These are phyloP conservation scores for Mustela nigripes DNA, from an alignment of 2,113 vertebrate species.

Conservation along the genomic window DNA sequence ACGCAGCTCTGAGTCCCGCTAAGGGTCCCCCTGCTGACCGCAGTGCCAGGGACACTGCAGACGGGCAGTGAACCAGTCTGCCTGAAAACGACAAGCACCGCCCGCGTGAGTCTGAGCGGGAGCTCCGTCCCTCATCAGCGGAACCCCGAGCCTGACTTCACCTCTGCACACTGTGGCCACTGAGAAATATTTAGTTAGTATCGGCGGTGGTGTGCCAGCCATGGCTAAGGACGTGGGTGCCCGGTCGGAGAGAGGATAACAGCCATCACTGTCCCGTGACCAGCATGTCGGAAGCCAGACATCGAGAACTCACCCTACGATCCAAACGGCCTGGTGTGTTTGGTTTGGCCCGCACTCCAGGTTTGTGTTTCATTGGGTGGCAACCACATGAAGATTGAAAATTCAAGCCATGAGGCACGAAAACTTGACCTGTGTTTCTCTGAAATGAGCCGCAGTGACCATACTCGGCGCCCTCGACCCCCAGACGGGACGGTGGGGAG, in stretches of 20 bases:
- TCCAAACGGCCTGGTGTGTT: neutral
- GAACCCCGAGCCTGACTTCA: neutral
- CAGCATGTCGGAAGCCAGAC: neutral
- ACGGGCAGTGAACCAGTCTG: neutral
- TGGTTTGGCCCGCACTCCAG: neutral
- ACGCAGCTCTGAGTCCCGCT: neutral
- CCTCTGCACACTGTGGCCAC: too few relatives aligned
- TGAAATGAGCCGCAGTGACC: neutral
- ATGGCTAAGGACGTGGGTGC: rapidly evolving
- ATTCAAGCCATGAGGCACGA: neutral
- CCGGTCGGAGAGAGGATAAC: rapidly evolving
- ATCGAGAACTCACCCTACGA: neutral
- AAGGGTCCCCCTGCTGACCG: neutral
- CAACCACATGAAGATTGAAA: slow-evolving; percentile 1
- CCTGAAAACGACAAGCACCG: neutral
- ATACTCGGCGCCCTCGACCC: rapidly evolving
- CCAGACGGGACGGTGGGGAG: rapidly evolving
- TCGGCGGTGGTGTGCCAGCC: too few relatives aligned
- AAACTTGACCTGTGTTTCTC: neutral
- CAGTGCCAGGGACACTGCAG: neutral
- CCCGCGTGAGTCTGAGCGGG: rapidly evolving
- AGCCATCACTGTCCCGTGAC: too few relatives aligned
- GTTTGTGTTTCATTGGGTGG: neutral
- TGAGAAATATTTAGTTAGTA: neutral
- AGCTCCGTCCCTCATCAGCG: rapidly evolving